A percentile compares a stretch with the other conserved stretches of the same genome.
phyloP scores from a whole-genome alignment of 2,797 vertebrate species.

The Acanthurus tractus region DNA sequence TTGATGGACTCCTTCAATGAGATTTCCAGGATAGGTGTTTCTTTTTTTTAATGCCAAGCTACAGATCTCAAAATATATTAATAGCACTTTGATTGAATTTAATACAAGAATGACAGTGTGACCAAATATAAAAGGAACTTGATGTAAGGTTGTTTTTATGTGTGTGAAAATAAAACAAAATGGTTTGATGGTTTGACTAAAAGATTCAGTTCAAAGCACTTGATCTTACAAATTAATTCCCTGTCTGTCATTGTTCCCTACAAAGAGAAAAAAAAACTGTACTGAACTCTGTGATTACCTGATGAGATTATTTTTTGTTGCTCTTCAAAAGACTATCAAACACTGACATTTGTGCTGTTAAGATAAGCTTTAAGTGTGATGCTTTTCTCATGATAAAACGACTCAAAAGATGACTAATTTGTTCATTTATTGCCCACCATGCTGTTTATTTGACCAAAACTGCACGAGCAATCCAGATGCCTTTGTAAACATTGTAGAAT shows the following conservation, averaged over 20 bases:
- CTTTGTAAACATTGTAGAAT: constrained; percentile 15
- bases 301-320: constrained; percentile 58
- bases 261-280: constrained; percentile 13
- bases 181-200: constrained; percentile 57
- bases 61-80: constrained; percentile 64
- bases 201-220: constrained; percentile 51
- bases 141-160: constrained; percentile 66
- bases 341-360: constrained; percentile 49
- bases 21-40: constrained; percentile 13
- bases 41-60: constrained; percentile 35
- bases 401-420: constrained; percentile 20
- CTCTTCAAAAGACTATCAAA: constrained; percentile 57
- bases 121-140: constrained; percentile 88
- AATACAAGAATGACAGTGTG: constrained; percentile 86
- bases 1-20: constrained; percentile 64
- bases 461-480: constrained; percentile 58
- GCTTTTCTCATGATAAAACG: constrained; percentile 40
- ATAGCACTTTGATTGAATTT: constrained; percentile 89
- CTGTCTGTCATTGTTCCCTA: constrained; percentile 43
- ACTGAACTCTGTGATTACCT: constrained; percentile 36
- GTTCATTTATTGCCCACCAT: constrained; percentile 15
- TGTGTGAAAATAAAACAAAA: constrained; percentile 45
- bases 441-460: constrained; percentile 47
- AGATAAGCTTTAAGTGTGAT: constrained; percentile 58
- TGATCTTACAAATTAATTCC: constrained; percentile 50